phyloP scores from a whole-genome alignment of 2,797 vertebrate species.

The Peromyscus melanophrys region DNA sequence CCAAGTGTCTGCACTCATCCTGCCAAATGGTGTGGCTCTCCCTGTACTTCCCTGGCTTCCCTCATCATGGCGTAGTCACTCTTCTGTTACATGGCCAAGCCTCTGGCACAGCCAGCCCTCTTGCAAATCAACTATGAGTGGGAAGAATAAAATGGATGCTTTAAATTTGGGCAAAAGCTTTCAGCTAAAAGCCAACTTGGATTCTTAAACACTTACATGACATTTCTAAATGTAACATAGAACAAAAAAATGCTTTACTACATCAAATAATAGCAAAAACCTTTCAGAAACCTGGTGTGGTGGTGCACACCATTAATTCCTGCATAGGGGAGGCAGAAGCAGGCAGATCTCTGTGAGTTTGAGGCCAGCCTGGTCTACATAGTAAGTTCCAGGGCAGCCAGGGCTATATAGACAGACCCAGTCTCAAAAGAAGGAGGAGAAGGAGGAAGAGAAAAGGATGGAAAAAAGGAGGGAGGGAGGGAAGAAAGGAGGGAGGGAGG shows the following conservation, averaged over 20 bases:
- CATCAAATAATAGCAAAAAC: background rate
- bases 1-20: fast-evolving
- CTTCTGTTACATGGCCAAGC: background rate
- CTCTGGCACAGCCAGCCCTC: background rate
- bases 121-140: fast-evolving
- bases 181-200: background rate
- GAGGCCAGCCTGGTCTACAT: background rate
- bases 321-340: background rate
- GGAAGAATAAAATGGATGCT: background rate
- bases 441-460: no score
- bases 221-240: background rate
- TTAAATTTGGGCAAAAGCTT: background rate
- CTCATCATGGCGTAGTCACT: fast-evolving
- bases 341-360: background rate
- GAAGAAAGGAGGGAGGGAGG: fast-evolving
- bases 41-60: fast-evolving
- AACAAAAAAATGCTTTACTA: background rate
- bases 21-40: background rate
- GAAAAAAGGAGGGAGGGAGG: background rate
- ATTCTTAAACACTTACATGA: background rate
- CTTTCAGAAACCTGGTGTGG: background rate
- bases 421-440: background rate
- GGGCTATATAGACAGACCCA: background rate
- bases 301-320: background rate
- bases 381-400: background rate